Base-by-base conservation (phyloP, 2,888 invertebrate species). In the Colostygia pectinataria region DNA sequence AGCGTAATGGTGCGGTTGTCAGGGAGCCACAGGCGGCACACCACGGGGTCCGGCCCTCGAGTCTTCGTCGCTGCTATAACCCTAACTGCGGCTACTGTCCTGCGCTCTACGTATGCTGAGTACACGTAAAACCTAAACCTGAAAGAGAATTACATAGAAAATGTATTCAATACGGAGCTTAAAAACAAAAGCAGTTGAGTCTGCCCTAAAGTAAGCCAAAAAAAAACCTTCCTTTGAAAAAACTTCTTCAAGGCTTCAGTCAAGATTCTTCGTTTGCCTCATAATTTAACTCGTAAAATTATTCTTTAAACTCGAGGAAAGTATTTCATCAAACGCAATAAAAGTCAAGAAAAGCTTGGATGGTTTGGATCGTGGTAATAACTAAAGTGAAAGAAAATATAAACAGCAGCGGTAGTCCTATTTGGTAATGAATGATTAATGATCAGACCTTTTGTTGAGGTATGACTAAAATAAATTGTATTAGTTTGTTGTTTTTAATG, bases 41-140 rank as follows among this genome's bases (percentile, higher is more conserved):
- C 93, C 10, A 97, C 96, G 7, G 93, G 86, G 72, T 97, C 97
- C 0, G 96, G 94, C 1, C 94, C 94, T 38, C 96, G 93, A 0
- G 97, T 98, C 84, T 95, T 96, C 0, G 97, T 97, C 6, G 97
- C 97, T 7, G 96, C 97, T 59, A 98, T 94, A 48, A 98, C 91
- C 32, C 97, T 92, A 37, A 97, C 92, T 5, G 93, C 90, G 36
- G 94, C 92, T 55, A 92, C 85, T 45, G 91, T 92, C 60, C 96
- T 92, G 38, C 93, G 91, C 84, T 98, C 97, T 74, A 94, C 95
- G 76, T 95, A 98, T 38, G 98, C 97, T 6, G 97, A 97, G 76
- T 96, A 98, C 40, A 98, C 97, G 88, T 94, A 97, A 89, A 98
- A 98, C 80, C 96, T 96, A 80, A 93, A 96, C 77, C 96, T 95